phyloP scores from a whole-genome alignment of 2,113 vertebrate genomes.

The Lipophrys pholis region DNA sequence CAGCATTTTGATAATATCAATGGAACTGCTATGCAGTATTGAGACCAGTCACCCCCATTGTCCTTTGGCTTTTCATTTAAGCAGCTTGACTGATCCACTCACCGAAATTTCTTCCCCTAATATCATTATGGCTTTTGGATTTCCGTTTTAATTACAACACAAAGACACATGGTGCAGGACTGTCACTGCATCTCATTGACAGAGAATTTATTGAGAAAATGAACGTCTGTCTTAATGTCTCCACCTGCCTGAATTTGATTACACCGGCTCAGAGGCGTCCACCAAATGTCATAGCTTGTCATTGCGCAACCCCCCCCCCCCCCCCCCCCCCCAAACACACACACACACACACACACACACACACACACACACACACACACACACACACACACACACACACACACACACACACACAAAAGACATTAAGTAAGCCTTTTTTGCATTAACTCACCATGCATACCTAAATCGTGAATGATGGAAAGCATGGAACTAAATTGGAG shows the following conservation, averaged over 20 bases:
- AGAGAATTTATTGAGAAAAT: conserved; percentile 53
- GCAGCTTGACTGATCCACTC: conserved; percentile 32
- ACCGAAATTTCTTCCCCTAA: conserved; percentile 30
- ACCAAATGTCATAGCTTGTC: conserved; percentile 65
- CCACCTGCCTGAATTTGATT: conserved; percentile 65
- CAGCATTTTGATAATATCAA: conserved; percentile 11
- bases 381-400: too few relatives aligned
- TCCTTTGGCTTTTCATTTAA: conserved; percentile 26
- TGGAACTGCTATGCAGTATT: conserved; percentile 3
- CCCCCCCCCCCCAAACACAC: conserved; percentile 14
- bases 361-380: conserved; percentile 36
- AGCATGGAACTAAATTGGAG: conserved; percentile 58
- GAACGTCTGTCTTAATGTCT: conserved; percentile 54
- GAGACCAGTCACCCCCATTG: conserved; percentile 37
- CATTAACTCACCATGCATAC: conserved; percentile 72
- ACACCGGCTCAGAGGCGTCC: conserved; percentile 57
- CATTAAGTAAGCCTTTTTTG: conserved; percentile 58
- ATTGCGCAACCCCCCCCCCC: conserved; percentile 16
- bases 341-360: neutral
- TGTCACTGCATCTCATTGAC: conserved; percentile 40
- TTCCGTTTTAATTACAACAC: conserved; percentile 61
- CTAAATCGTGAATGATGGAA: conserved; percentile 72
- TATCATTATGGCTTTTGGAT: conserved; percentile 33
- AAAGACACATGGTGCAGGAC: conserved; percentile 51
- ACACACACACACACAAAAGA: conserved; percentile 57